Evolutionary conservation across 2,888 invertebrate species (phyloP), one percentile per base, ranked within the genome.

Genomic region (Deroplatys truncata): DNA sequence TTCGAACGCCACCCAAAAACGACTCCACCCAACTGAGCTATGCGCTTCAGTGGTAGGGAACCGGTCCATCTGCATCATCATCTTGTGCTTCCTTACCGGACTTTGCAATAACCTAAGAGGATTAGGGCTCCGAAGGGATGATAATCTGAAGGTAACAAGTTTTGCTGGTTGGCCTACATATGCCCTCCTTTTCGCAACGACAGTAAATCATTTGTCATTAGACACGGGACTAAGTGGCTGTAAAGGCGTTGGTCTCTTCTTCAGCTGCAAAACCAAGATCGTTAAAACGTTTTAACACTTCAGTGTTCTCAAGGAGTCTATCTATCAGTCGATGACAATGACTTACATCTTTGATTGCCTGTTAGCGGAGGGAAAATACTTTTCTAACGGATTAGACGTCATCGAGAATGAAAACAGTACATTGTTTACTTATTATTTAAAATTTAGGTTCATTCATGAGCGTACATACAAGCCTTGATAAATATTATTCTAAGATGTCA

Each of bases 1-100:
- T 83, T 87, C 3, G 83, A 35, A 87, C 83, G 83, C 83, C 31
- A 25, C 87, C 87, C n/a, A 82, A 35, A 87, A 83, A 28, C 87
- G 87, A 83, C 87, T 83, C 87, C 87, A 87, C 87, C 87, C 87
- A 87, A 87, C 35, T 43, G n/a, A 87, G 87, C 87, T 83, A 87
- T 87, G 87, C 87, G 83, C 82, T 87, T 83, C 87, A 35, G 35
- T 28, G 25, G 20, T 20, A 20, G 5, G 16, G 20, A 72, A 72
- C 56, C 56, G 56, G 56, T 72, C 56, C 16, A 16, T 15, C 56
- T 56, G 56, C 16, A 16, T 4, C 20, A 72, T 72, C 56, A 7
- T 72, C 56, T 72, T 72, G 56, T 20, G 56, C 56, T 72, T 72
- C 56, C 56, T 72, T 72, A 72, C 56, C 56, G 56, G 56, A 72